Evolutionary conservation across 2,797 vertebrate genomes (phyloP), one percentile per base, ranked within the genome.

Genomic region (Danionella dracula): DNA sequence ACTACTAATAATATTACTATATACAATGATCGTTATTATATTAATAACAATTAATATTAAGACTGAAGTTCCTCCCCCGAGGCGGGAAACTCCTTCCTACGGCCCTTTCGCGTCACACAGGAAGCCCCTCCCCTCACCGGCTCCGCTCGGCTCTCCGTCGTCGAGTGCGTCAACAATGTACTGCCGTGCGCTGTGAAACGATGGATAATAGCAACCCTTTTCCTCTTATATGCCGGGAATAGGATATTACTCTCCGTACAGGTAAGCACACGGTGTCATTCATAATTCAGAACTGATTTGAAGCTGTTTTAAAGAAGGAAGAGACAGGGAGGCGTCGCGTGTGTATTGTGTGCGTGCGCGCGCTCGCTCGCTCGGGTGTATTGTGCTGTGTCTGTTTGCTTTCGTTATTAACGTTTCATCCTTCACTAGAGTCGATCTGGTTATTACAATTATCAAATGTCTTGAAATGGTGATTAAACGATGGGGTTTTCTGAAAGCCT

Each of bases 131-230:
- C 84, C 84, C 80, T 80, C 78, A 74, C 78, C 73, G 76, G 83
- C 82, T 79, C 62, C 80, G 78, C 61, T 82, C 83, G 80, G 83
- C 80, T 83, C 79, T 79, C 81, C 76, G 74, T 29, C 80, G 82
- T 82, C 72, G 79, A 79, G 79, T 76, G 80, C 79, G 83, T 86
- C 83, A 83, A 87, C 80, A 84, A 85, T 89, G 84, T 88, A 76
- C 29, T 77, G 80, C 69, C 31, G 55, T 56, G 67, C 70, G 45
- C 50, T 13, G 53, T 19, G 64, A 65, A 56, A 78, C 77, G 82
- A 89, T 88, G 88, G 87, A 86, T 74, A 71, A 71, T 67, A 50
- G 78, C 74, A 63, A 80, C 66, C 62, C 8, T 68, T 61, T 77
- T 76, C 78, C 82, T 44, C 81, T 38, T 64, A 73, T 70, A 77